Evolutionary conservation across 2,888 invertebrate species (phyloP).

Genomic region (Aporophyla lueneburgensis): DNA sequence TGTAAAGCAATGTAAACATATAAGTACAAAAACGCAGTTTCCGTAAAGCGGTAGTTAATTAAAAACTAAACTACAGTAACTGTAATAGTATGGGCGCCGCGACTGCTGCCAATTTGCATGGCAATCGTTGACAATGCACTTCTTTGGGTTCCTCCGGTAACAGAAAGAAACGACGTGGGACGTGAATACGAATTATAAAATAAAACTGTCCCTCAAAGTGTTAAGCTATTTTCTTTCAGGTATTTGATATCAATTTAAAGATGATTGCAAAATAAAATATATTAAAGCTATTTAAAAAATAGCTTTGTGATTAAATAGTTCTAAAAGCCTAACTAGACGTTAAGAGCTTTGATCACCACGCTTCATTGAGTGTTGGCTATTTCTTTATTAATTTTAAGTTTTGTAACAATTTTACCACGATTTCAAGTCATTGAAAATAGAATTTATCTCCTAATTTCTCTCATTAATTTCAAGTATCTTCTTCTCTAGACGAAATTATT

Average conservation of each 20-base stretch:
- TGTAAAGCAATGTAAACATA: slow-evolving; percentile 18
- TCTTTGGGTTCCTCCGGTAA: slow-evolving; percentile 45
- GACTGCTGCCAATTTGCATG: slow-evolving; percentile 62
- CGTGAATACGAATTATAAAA: too few species aligned
- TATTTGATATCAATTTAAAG: background rate
- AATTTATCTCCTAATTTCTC: background rate
- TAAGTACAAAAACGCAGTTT: slow-evolving; percentile 49
- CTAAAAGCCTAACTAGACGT: background rate
- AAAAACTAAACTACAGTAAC: slow-evolving; percentile 58
- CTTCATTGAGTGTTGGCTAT: background rate
- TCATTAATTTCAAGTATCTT: background rate
- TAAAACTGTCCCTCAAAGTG: too few species aligned
- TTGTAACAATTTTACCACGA: background rate
- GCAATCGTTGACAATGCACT: slow-evolving; percentile 59
- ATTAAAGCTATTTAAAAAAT: too few species aligned
- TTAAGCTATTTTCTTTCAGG: background rate
- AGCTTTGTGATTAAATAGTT: too few species aligned
- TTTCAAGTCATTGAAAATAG: background rate
- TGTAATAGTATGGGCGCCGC: slow-evolving; percentile 28
- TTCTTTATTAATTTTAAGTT: background rate
- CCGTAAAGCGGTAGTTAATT: slow-evolving; percentile 52
- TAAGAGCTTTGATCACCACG: background rate
- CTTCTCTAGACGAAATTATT: too few species aligned
- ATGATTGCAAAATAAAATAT: background rate
- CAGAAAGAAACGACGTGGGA: too few species aligned